Evolutionary conservation across 2,113 vertebrate species (phyloP).

Genomic region (Pogona vitticeps): DNA sequence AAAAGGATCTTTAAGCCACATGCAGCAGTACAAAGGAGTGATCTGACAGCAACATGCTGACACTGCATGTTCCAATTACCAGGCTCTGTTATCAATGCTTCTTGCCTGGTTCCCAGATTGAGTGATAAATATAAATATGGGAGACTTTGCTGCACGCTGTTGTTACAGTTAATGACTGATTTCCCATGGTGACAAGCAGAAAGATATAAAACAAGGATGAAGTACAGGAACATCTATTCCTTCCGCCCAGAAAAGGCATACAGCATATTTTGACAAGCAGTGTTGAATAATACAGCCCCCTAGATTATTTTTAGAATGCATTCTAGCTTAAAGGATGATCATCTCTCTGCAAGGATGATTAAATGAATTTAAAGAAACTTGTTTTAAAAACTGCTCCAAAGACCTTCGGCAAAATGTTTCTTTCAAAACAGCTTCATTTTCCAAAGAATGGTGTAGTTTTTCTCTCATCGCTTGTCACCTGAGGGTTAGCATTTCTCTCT

Average conservation of each 20-base stretch:
- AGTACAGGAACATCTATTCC: conserved; percentile 4
- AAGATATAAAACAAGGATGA: conserved; percentile 37
- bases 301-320: conserved; percentile 47
- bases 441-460: not conserved
- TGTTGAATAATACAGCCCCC: conserved; percentile 20
- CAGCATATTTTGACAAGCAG: not conserved
- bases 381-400: conserved; percentile 37
- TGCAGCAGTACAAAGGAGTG: conserved; percentile 42
- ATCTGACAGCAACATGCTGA: conserved; percentile 58
- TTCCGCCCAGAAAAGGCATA: not conserved
- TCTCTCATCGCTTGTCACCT: not conserved
- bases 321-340: not conserved
- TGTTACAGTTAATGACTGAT: conserved; percentile 53
- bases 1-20: not conserved
- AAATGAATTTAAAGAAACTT: not conserved
- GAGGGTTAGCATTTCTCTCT: not conserved
- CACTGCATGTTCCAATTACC: conserved; percentile 59
- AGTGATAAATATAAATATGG: conserved; percentile 62
- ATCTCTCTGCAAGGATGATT: not conserved
- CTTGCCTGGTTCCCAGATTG: conserved; percentile 49
- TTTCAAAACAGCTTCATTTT: not conserved
- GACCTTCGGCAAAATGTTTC: not conserved
- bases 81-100: conserved; percentile 45
- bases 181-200: conserved; percentile 38
- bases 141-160: conserved; percentile 37